A percentile compares a stretch with the other conserved stretches of the same genome.
Conservation (phyloP, 2,113 vertebrate genomes). For the Rhea pennata region DNA sequence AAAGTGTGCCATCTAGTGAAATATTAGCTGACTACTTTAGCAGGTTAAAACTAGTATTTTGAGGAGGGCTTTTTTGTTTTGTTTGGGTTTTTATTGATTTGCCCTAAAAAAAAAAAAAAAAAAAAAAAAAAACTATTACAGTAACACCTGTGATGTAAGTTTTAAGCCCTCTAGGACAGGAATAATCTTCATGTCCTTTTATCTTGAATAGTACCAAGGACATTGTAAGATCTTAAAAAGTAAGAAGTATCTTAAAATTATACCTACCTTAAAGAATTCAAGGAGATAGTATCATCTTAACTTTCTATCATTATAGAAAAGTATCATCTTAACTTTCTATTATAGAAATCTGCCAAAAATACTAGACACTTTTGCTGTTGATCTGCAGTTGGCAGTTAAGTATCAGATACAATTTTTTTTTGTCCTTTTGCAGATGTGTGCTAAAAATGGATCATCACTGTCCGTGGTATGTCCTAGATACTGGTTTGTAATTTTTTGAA, state of each 20-base stretch:
- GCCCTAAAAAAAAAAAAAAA: too few relatives aligned
- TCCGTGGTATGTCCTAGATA: conserved; percentile 87
- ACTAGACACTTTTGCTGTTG: not conserved
- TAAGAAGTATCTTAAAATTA: not conserved
- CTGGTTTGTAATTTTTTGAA: not conserved
- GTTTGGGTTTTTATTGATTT: too few relatives aligned
- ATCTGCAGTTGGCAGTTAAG: not conserved
- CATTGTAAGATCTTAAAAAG: not conserved
- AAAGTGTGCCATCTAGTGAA: not conserved
- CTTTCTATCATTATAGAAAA: not conserved
- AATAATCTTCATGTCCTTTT: not conserved
- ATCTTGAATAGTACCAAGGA: not conserved
- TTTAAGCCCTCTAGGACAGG: not conserved
- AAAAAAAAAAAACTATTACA: too few relatives aligned
- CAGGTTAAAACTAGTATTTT: not conserved
- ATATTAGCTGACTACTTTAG: not conserved
- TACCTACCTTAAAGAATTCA: not conserved
- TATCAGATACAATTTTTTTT: not conserved
- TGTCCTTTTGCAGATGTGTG: conserved; percentile 85
- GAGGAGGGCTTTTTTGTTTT: not conserved
- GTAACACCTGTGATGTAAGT: not conserved
- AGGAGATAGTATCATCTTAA: not conserved
- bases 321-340: not conserved
- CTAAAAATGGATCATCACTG: conserved; percentile 99
- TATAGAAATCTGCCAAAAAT: not conserved